These are phyloP conservation scores for Lepidothrix coronata DNA, from an alignment of 2,113 vertebrate genomes.

Conservation along the genomic window DNA sequence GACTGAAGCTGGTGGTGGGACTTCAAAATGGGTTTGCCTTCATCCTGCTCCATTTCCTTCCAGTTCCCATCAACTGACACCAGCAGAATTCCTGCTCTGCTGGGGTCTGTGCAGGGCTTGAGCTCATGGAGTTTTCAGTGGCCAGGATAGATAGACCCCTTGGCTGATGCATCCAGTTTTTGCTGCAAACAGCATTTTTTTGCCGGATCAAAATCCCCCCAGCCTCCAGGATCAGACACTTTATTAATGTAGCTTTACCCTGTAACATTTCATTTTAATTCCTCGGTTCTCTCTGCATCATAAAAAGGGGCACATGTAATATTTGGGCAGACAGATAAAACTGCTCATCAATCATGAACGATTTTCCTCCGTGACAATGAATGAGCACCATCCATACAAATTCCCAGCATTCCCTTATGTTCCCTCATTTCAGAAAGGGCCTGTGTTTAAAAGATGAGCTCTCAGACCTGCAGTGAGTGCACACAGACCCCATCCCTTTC, in stretches of 20 bases:
- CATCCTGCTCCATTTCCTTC: background rate
- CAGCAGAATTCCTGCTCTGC: background rate
- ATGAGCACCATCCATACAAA: background rate
- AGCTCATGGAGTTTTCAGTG: background rate
- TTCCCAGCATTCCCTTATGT: background rate
- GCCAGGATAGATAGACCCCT: background rate
- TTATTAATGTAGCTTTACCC: background rate
- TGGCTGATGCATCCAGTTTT: fast-evolving
- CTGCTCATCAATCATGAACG: background rate
- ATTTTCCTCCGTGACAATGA: background rate
- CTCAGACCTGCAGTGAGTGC: background rate
- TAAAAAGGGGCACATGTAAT: background rate
- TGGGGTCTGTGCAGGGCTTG: background rate
- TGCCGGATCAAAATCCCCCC: background rate
- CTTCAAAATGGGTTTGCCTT: background rate
- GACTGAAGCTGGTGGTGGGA: background rate
- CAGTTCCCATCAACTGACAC: background rate
- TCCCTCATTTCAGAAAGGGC: background rate
- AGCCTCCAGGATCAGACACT: background rate
- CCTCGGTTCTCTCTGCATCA: background rate
- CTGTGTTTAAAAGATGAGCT: background rate
- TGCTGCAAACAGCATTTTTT: background rate
- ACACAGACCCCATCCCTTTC: background rate
- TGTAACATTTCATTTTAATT: background rate
- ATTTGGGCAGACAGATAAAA: background rate